Percentiles rank a stretch among this genome's conserved stretches.
Evolutionary conservation across 2,888 invertebrate species (phyloP).

Genomic region (Mactromeris polynyma): DNA sequence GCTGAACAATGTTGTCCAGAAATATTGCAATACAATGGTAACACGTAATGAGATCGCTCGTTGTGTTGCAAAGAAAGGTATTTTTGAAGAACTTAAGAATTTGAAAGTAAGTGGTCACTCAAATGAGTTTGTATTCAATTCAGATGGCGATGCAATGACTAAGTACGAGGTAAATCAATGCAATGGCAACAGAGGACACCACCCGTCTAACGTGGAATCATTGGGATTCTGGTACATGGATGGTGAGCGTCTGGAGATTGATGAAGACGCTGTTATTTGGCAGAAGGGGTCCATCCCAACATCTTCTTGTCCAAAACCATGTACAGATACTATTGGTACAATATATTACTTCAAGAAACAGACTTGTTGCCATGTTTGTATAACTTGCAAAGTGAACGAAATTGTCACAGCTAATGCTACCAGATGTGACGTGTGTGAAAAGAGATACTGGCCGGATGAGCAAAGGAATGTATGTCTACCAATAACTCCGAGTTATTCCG

Average conservation of each 20-base stretch:
- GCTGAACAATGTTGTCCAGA: constrained; percentile 70
- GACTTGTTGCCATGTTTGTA: constrained; percentile 83
- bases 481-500: constrained; percentile 64
- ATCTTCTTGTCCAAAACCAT: constrained; percentile 73
- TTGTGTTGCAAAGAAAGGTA: constrained; percentile 72
- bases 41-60: constrained; percentile 34
- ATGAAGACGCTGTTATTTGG: constrained; percentile 40
- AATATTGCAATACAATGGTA: constrained; percentile 61
- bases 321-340: constrained; percentile 67
- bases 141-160: constrained; percentile 79
- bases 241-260: constrained; percentile 68
- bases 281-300: constrained; percentile 41
- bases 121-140: constrained; percentile 80
- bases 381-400: constrained; percentile 80
- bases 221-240: constrained; percentile 80
- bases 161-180: constrained; percentile 80
- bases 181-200: constrained; percentile 28
- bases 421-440: constrained; percentile 76
- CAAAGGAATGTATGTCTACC: constrained; percentile 59
- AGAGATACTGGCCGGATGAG: constrained; percentile 71
- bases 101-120: constrained; percentile 74
- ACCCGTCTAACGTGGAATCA: constrained; percentile 3
- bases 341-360: constrained; percentile 80
- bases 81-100: constrained; percentile 72
- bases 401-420: constrained; percentile 76